Evolutionary conservation across 2,113 vertebrate species (phyloP), one percentile per base, ranked within the genome.

Genomic region (Ailurus styani): DNA sequence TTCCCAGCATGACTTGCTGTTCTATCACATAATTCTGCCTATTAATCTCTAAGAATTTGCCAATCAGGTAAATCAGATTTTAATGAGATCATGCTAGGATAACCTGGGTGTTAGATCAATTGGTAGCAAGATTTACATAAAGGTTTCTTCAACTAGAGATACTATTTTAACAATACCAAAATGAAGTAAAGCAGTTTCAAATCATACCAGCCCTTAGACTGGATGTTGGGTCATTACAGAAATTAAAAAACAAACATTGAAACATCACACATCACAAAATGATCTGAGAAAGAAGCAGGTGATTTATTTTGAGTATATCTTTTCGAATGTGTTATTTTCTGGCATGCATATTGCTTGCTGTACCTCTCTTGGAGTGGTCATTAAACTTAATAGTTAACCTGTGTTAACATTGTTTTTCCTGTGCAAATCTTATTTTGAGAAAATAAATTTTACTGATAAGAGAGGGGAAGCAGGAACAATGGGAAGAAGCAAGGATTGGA

Each of bases 21-120:
- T 27, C 34, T 70, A 18, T 13, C 50, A 72, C 37, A 18, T 90
- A 78, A 78, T 91, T 75, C 85, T 88, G 40, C 18, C 15, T n/a
- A 66, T 60, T 60, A 55, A 96, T 95, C 7, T 90, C 55, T 89
- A 93, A 96, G 54, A 57, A 89, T 70, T 88, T 92, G 52, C 9
- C 52, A 87, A 18, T 68, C 13, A 54, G 37, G 31, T 9, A 85
- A 95, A 90, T 77, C 4, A 78, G 55, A 83, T 40, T 50, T 45
- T 12, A 87, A 75, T 20, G 50, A 89, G 50, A 79, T 60, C 6
- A 54, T 57, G 5, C 42, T 83, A 79, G 57, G 55, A 95, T 83
- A 82, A 57, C 20, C 40, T 5, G 0, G 2, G 9, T 50, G 40
- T 13, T 93, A 82, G 13, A 68, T 50, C 20, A 45, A 82, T 7